A percentile compares a stretch with the other conserved stretches of the same genome.
phyloP scores from a whole-genome alignment of 2,113 vertebrate genomes.

The Bos javanicus region DNA sequence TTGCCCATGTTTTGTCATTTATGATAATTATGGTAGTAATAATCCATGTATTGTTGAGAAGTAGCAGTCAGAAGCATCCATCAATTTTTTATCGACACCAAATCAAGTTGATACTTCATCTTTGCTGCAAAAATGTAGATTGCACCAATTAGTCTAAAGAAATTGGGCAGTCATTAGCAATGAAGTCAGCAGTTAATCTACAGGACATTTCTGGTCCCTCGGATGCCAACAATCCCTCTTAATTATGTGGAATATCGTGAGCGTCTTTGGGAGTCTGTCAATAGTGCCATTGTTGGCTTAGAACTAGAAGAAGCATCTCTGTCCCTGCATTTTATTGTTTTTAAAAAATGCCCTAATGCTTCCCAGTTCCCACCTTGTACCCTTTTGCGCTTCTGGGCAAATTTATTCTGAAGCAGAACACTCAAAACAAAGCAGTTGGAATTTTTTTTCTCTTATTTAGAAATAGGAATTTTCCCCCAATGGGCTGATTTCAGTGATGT shows the following conservation, averaged over 20 bases:
- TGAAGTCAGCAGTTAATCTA: slow-evolving; percentile 71
- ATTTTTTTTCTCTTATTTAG: slow-evolving; percentile 34
- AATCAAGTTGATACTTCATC: slow-evolving; percentile 75
- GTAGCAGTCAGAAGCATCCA: slow-evolving; percentile 72
- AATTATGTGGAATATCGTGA: slow-evolving; percentile 48
- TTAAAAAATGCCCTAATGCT: neutral
- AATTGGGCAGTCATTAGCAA: slow-evolving; percentile 72
- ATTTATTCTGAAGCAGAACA: slow-evolving; percentile 19
- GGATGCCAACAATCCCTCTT: slow-evolving; percentile 68
- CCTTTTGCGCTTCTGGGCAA: neutral
- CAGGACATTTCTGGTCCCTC: slow-evolving; percentile 49
- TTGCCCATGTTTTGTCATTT: slow-evolving; percentile 76
- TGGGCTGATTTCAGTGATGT: neutral
- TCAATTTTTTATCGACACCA: slow-evolving; percentile 78
- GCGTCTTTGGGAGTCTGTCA: slow-evolving; percentile 35
- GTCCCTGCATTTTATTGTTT: neutral
- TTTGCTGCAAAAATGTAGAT: slow-evolving; percentile 73
- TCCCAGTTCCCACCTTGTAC: neutral
- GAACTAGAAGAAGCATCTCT: neutral
- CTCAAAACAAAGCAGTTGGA: slow-evolving; percentile 20
- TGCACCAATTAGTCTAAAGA: slow-evolving; percentile 76
- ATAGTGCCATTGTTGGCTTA: neutral
- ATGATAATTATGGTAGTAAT: slow-evolving; percentile 73
- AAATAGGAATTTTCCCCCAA: neutral
- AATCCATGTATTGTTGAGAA: slow-evolving; percentile 69